A percentile compares a stretch with the other conserved stretches of the same genome.
Evolutionary conservation across 1,140 invertebrate genomes (phyloP).

Genomic region (Megathymus violae): DNA sequence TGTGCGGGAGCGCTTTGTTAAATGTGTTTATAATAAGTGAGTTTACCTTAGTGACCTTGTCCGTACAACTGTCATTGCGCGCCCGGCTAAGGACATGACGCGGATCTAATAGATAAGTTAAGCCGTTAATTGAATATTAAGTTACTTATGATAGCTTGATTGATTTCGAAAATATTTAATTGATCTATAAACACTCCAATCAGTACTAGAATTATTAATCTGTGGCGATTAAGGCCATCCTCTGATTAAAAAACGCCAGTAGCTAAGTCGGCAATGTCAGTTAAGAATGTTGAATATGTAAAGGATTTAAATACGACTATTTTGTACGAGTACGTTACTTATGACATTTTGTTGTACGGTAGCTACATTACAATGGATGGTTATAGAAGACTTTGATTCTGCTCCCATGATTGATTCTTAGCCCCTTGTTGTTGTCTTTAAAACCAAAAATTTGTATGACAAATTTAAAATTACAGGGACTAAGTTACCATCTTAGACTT

Average conservation of each 20-base stretch:
- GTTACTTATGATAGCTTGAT: conserved; percentile 58
- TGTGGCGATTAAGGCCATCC: conserved; percentile 54
- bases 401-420: too few species aligned
- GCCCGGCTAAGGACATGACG: conserved; percentile 45
- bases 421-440: too few species aligned
- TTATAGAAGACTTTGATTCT: too few species aligned
- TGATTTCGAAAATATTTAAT: conserved; percentile 64
- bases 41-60: conserved; percentile 21
- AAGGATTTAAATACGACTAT: conserved; percentile 17
- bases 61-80: conserved; percentile 13
- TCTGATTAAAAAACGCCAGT: conserved; percentile 34
- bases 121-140: conserved; percentile 65
- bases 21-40: conserved; percentile 35
- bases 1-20: conserved; percentile 2
- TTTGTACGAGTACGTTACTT: neutral
- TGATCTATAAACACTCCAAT: conserved; percentile 62
- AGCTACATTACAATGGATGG: too few species aligned
- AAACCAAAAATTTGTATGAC: too few species aligned
- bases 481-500: too few species aligned
- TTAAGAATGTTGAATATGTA: conserved; percentile 5
- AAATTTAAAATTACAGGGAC: too few species aligned
- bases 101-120: conserved; percentile 61
- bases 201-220: conserved; percentile 55
- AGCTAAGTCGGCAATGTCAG: conserved; percentile 17
- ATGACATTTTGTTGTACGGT: neutral